Conservation (phyloP, 2,888 invertebrate species). For the Alentia gelatinosa region DNA sequence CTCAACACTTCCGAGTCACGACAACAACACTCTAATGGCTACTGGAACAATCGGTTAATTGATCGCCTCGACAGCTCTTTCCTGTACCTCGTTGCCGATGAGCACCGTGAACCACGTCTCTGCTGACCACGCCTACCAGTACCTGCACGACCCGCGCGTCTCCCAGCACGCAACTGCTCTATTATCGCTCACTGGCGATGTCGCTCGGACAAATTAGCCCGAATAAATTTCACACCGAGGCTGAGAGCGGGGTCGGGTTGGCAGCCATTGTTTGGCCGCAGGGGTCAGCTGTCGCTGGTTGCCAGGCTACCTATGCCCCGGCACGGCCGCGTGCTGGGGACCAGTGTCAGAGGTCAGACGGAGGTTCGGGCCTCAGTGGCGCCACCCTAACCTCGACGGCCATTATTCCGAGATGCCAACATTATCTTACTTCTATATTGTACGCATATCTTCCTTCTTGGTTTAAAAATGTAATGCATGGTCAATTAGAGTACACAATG, state of each 20-base stretch:
- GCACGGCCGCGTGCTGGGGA: not conserved
- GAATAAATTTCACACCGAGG: constrained; percentile 36
- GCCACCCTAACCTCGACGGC: not conserved
- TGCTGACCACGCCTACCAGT: not conserved
- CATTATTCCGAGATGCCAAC: no score
- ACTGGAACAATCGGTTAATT: not conserved
- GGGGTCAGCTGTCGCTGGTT: constrained; percentile 30
- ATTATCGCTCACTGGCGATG: not conserved
- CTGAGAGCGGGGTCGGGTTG: not conserved
- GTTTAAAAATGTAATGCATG: no score
- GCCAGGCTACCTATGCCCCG: not conserved
- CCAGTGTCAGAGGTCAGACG: not conserved
- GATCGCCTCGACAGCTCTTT: not conserved
- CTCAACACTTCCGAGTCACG: no score
- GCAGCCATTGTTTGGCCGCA: constrained; percentile 29
- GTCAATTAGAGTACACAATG: no score
- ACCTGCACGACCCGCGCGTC: not conserved
- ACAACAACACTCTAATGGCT: not conserved
- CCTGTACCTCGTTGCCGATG: not conserved
- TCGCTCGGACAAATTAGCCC: constrained; percentile 5
- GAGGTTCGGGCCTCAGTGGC: not conserved
- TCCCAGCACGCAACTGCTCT: not conserved
- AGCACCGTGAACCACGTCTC: not conserved
- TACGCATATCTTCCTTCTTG: no score
- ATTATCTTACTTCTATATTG: no score